phyloP scores from a whole-genome alignment of 2,888 invertebrate species.

The Luperina testacea region DNA sequence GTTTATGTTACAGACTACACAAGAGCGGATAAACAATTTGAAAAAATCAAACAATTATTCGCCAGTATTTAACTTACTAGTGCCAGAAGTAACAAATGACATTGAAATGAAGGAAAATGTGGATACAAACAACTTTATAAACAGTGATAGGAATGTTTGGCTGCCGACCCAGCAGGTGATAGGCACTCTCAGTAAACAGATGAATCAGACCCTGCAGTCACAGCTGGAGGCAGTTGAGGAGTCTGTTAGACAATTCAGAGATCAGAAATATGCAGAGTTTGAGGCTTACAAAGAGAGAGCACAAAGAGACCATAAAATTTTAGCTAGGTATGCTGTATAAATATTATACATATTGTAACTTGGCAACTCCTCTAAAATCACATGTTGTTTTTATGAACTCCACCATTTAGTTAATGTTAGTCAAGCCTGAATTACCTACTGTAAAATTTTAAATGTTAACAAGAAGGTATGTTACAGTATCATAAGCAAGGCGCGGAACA shows the following conservation, averaged over 20 bases:
- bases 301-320: conserved; percentile 92
- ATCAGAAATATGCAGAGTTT: conserved; percentile 93
- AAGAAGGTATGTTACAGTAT: conserved; percentile 77
- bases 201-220: conserved; percentile 92
- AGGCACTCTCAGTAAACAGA: conserved; percentile 91
- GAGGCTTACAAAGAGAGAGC: conserved; percentile 93
- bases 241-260: conserved; percentile 93
- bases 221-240: conserved; percentile 93
- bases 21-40: conserved; percentile 90
- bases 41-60: conserved; percentile 92
- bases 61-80: conserved; percentile 92
- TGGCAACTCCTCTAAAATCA: background rate
- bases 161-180: conserved; percentile 89
- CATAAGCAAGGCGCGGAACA: conserved; percentile 81
- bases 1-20: conserved; percentile 87
- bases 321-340: conserved; percentile 87
- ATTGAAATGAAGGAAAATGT: conserved; percentile 88
- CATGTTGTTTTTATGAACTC: background rate
- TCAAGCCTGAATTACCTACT: background rate
- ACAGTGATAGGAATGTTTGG: conserved; percentile 81
- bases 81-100: conserved; percentile 89
- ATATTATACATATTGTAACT: conserved; percentile 3
- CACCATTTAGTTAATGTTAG: background rate
- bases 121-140: conserved; percentile 82
- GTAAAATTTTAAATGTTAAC: conserved; percentile 1